Evolutionary conservation across 2,888 invertebrate genomes (phyloP).

Genomic region (Theretra japonica): DNA sequence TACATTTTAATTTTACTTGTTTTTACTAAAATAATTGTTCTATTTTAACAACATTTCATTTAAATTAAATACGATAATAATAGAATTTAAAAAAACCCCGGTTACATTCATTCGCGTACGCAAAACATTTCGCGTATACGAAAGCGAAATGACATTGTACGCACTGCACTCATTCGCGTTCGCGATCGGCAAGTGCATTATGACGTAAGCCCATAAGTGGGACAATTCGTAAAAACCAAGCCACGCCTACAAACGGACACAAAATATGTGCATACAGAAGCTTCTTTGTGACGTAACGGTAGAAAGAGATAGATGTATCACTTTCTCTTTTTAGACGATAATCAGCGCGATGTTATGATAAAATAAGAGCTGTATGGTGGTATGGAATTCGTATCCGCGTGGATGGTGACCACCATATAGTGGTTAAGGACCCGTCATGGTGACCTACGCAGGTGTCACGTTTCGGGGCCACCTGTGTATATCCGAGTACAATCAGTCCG

Average conservation of each 20-base stretch:
- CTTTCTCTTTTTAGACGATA: neutral
- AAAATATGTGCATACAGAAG: slow-evolving; percentile 15
- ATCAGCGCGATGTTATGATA: neutral
- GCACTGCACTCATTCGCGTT: slow-evolving; percentile 9
- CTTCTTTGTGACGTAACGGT: neutral
- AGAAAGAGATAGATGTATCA: neutral
- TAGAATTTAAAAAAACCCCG: neutral
- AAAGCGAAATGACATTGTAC: slow-evolving; percentile 23
- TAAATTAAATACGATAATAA: too few relatives aligned
- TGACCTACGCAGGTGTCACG: too few relatives aligned
- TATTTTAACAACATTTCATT: too few relatives aligned
- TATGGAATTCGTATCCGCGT: neutral
- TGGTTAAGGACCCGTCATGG: too few relatives aligned
- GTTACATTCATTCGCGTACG: neutral
- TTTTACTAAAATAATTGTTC: too few relatives aligned
- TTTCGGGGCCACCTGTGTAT: too few relatives aligned
- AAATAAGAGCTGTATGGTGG: neutral
- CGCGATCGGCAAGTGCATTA: slow-evolving; percentile 38
- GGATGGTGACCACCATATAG: neutral
- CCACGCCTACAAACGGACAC: slow-evolving; percentile 58
- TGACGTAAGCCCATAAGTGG: slow-evolving; percentile 75
- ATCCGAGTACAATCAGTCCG: too few relatives aligned
- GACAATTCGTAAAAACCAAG: slow-evolving; percentile 75
- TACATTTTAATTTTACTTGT: too few relatives aligned
- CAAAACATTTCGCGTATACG: slow-evolving; percentile 2